A percentile compares a stretch with the other conserved stretches of the same genome.
Conservation (phyloP, 2,113 vertebrate genomes). For the Sylvietta virens region DNA sequence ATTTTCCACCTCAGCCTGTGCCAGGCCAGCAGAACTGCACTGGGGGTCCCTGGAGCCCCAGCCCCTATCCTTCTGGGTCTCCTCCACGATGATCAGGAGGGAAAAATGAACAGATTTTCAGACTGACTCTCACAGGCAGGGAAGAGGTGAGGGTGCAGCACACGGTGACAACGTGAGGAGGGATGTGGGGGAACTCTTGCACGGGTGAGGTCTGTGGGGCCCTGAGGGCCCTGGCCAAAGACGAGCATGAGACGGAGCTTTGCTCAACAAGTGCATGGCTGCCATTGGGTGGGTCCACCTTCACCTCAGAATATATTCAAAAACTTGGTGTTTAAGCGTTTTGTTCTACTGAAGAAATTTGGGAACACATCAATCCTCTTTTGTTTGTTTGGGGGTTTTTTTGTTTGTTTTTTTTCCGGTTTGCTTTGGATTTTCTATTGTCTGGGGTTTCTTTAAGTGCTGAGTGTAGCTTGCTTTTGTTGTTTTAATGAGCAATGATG, state of each 20-base stretch:
- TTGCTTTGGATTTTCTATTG: neutral
- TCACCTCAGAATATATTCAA: neutral
- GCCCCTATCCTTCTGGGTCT: too few species aligned
- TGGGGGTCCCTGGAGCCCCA: too few species aligned
- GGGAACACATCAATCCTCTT: neutral
- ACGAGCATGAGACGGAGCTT: rapidly evolving
- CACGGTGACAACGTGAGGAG: rapidly evolving
- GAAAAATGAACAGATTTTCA: too few species aligned
- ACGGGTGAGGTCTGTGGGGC: neutral
- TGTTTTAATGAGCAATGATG: neutral
- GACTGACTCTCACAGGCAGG: too few species aligned
- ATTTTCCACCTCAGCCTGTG: too few species aligned
- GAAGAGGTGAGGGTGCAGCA: neutral
- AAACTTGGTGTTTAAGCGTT: rapidly evolving
- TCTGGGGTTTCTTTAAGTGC: neutral
- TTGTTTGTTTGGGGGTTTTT: neutral
- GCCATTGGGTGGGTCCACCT: rapidly evolving
- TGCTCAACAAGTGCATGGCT: neutral
- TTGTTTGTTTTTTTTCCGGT: rapidly evolving
- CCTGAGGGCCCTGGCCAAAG: neutral
- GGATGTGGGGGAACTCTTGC: neutral
- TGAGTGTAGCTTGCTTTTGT: neutral
- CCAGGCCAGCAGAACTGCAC: too few species aligned
- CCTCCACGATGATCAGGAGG: too few species aligned
- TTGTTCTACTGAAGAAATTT: neutral